Conservation (phyloP, 2,888 invertebrate genomes). For the Junonia oenone region DNA sequence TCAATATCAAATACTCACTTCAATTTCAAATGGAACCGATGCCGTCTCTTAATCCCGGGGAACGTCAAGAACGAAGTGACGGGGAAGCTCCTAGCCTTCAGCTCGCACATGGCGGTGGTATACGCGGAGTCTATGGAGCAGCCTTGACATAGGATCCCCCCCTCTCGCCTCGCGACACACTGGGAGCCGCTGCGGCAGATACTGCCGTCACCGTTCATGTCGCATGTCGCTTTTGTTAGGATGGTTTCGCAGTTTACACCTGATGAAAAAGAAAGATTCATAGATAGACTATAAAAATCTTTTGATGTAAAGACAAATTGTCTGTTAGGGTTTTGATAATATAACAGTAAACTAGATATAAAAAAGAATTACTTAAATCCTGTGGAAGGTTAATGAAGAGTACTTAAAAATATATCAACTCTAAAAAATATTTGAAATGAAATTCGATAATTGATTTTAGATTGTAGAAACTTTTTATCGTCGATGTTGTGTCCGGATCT, state of each 20-base stretch:
- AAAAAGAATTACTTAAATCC: too few species aligned
- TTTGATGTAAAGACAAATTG: too few species aligned
- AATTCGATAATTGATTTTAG: too few species aligned
- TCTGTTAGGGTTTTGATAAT: too few species aligned
- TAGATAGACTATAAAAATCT: too few species aligned
- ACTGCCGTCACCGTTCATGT: slow-evolving; percentile 61
- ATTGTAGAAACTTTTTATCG: too few species aligned
- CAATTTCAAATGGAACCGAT: slow-evolving; percentile 86
- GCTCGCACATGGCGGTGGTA: slow-evolving; percentile 88
- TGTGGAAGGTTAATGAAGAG: too few species aligned
- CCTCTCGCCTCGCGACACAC: slow-evolving; percentile 81
- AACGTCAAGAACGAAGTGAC: slow-evolving; percentile 93
- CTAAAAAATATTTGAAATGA: too few species aligned
- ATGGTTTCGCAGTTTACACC: slow-evolving; percentile 90
- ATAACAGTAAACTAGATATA: too few species aligned
- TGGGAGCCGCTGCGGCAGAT: slow-evolving; percentile 89
- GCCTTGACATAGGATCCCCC: slow-evolving; percentile 89
- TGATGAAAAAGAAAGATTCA: too few species aligned
- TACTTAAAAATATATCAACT: too few species aligned
- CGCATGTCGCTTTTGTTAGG: slow-evolving; percentile 78
- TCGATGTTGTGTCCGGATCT: too few species aligned
- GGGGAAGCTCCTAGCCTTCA: slow-evolving; percentile 91
- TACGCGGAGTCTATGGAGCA: slow-evolving; percentile 85
- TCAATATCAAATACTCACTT: slow-evolving; percentile 74
- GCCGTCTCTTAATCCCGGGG: slow-evolving; percentile 91